A percentile compares a stretch with the other conserved stretches of the same genome.
Conservation (phyloP, 2,113 vertebrate genomes). For the Tangachromis dhanisi region DNA sequence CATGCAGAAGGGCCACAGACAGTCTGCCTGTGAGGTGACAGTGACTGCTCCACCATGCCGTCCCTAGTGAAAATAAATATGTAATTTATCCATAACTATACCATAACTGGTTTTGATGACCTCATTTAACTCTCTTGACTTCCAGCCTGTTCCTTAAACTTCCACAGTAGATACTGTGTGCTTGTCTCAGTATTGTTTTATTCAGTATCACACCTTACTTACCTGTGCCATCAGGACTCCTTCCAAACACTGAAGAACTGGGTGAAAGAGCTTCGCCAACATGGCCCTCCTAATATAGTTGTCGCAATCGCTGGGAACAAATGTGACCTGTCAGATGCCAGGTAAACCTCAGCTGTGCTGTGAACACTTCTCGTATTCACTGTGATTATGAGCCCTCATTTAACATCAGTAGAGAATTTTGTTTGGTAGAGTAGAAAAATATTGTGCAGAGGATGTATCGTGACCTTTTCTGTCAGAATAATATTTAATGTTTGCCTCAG, state of each 20-base stretch:
- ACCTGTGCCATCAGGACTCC: slow-evolving; percentile 79
- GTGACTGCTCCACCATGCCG: background rate
- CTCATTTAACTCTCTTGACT: background rate
- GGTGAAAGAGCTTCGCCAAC: slow-evolving; percentile 95
- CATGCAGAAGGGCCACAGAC: background rate
- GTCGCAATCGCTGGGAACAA: slow-evolving; percentile 97
- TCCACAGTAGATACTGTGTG: background rate
- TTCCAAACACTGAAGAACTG: slow-evolving; percentile 96
- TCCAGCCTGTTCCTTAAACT: background rate
- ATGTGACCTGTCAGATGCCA: slow-evolving; percentile 90
- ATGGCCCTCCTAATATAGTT: slow-evolving; percentile 94
- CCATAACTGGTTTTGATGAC: background rate
- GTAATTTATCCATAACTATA: background rate
- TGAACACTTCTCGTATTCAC: background rate
- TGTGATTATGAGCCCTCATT: background rate
- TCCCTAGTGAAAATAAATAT: background rate
- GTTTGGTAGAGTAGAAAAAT: background rate
- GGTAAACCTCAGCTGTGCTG: slow-evolving; percentile 64
- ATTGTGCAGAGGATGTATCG: background rate
- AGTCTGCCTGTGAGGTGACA: background rate
- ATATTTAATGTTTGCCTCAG: background rate
- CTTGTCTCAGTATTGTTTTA: background rate
- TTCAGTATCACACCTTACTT: background rate
- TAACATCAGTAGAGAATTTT: background rate
- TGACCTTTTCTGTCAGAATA: background rate